Evolutionary conservation across 2,888 invertebrate species (phyloP), one percentile per base, ranked within the genome.

Genomic region (Caenorhabditis imperialis): DNA sequence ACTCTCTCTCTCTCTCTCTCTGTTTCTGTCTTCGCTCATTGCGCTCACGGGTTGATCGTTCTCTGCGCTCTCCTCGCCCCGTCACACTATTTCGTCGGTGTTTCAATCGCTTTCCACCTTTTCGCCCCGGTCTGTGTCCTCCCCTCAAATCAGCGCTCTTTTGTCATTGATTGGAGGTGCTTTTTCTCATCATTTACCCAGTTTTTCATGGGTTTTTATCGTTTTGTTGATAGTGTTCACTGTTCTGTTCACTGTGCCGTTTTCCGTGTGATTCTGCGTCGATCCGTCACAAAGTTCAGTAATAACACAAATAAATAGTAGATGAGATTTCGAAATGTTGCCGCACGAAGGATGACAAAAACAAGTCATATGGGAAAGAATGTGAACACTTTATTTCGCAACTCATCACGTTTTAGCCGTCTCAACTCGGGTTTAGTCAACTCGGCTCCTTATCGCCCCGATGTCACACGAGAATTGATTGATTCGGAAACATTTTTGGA

Each of bases 31-130:
- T 37, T 37, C 55, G 35, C 42, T 40, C 54, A 35, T 47, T 57
- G 27, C 65, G 18, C 50, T 57, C 57, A 18, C 57, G 23, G 67
- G 50, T 67, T 67, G 67, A 67, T 67, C 67, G 67, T 57, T 57
- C 57, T 67, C 67, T 67, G 67, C 12, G 40, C 51, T 27, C 57
- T 67, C 67, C 37, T 30, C 33, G 23, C 27, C 27, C 23, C 22
- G 12, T 10, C 50, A 48, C 37, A 51, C 67, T 58, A 57, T 67
- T 50, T 58, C 57, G 22, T 37, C 25, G 42, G 42, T 50, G 23
- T 30, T 60, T 48, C 47, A 60, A 50, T 58, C 57, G 57, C 14
- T 63, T 55, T 63, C 67, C 23, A 48, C 48, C 60, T 57, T 35
- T 67, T 50, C 42, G 23, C 38, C 50, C 58, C 44, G 45, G 27